These are phyloP conservation scores for Bombus turneri DNA, from an alignment of 1,140 invertebrate species.

Conservation along the genomic window DNA sequence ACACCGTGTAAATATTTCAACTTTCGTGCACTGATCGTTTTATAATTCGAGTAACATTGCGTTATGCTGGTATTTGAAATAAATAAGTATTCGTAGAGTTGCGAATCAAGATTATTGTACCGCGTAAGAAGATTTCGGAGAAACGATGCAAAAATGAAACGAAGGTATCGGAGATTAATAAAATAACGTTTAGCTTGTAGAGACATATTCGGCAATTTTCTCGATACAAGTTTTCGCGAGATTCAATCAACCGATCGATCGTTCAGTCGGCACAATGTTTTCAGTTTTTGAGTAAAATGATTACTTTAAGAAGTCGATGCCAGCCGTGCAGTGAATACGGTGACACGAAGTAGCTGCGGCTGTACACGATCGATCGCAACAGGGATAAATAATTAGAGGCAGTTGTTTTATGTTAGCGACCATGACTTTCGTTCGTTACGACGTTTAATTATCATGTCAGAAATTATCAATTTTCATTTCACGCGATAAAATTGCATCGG, in stretches of 20 bases:
- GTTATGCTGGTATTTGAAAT: no score
- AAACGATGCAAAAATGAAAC: neutral
- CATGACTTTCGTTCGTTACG: neutral
- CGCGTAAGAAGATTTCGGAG: neutral
- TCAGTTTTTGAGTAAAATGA: neutral
- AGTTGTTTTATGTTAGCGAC: neutral
- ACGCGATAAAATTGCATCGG: neutral
- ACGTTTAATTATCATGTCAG: constrained; percentile 18
- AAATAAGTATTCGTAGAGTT: no score
- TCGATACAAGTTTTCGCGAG: neutral
- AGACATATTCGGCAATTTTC: no score
- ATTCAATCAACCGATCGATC: constrained; percentile 58
- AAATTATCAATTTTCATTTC: constrained; percentile 25
- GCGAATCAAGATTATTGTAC: neutral
- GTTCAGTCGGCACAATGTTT: constrained; percentile 48
- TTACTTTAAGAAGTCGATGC: constrained; percentile 39
- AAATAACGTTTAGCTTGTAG: no score
- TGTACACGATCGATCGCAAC: neutral
- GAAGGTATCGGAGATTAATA: neutral
- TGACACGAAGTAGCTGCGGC: neutral
- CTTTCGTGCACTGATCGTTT: no score
- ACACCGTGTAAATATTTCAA: neutral
- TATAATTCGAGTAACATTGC: neutral
- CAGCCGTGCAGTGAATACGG: neutral
- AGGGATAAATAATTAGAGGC: neutral